Evolutionary conservation across 2,797 vertebrate genomes (phyloP).

Genomic region (Enteromius fasciolatus): DNA sequence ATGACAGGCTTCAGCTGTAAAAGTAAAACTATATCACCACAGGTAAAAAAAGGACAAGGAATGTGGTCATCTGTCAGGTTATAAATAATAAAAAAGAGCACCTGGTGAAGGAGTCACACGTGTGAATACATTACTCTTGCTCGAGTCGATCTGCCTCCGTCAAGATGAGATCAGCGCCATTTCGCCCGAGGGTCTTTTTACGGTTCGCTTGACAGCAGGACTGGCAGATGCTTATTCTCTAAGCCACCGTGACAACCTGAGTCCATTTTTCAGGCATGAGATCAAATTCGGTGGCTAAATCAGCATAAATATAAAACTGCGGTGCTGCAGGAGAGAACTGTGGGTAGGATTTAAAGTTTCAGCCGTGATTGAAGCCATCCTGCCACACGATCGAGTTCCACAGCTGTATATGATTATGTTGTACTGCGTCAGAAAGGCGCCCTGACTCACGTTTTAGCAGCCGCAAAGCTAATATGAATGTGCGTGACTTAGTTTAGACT

Average conservation of each 20-base stretch:
- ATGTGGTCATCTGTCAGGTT: constrained; percentile 1
- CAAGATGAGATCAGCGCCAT: constrained; percentile 32
- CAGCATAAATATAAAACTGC: constrained; percentile 4
- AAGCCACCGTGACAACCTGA: constrained; percentile 29
- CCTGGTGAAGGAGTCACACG: constrained; percentile 2
- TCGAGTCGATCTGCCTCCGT: constrained; percentile 13
- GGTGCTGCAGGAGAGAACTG: neutral
- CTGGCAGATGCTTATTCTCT: constrained; percentile 34
- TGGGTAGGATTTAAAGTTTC: neutral
- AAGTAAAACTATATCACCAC: neutral
- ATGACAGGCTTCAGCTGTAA: constrained; percentile 1
- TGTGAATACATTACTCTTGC: constrained; percentile 28
- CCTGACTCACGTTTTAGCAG: neutral
- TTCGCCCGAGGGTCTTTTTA: constrained; percentile 13
- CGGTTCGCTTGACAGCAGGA: constrained; percentile 11
- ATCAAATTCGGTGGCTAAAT: constrained; percentile 22
- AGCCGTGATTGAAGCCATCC: neutral
- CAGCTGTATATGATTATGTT: constrained; percentile 31
- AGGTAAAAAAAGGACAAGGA: neutral
- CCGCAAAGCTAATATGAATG: neutral
- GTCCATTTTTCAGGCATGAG: constrained; percentile 18
- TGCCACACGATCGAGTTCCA: neutral
- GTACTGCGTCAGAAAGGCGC: neutral
- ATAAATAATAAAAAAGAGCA: constrained; percentile 36
- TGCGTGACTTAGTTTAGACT: constrained; percentile 22